Evolutionary conservation across 2,888 invertebrate genomes (phyloP), one percentile per base, ranked within the genome.

Genomic region (Drosophila melanosoma): DNA sequence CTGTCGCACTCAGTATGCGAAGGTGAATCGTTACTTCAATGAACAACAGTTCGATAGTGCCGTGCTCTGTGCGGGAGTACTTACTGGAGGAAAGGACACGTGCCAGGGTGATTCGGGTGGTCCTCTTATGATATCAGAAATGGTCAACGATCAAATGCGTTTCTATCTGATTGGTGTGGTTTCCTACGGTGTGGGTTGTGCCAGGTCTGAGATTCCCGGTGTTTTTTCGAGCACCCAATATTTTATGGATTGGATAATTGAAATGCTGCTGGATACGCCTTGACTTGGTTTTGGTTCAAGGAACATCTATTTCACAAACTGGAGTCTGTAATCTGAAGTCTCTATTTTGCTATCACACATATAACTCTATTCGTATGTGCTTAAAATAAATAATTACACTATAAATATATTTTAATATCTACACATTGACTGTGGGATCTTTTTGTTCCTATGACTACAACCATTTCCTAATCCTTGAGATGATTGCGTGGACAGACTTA

Each of bases 131-230:
- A 77, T 83, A 7, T 85, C 92, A 11, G 91, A 92, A 75, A 90
- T 38, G 20, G 32, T 42, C 36, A 36, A 42, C 17, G 48, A 53
- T 17, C 63, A 79, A 82, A 20, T 65, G 7, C 79, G 83, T 7
- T 92, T 83, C 90, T 94, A 95, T 83, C 93, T 95, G 72, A 94
- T 95, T 53, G 96, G 96, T 1, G 93, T 96, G 1, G 96, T 96
- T 1, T 95, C 96, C 0, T 96, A 95, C 88, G 96, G 95, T 3
- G 94, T 94, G 78, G 94, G 94, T 51, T 96, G 95, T 90, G 95
- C 95, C 0, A 94, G 95, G 79, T 93, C 94, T 3, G 94, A 94
- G 7, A 94, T 93, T 74, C 96, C 23, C 0, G 95, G 95, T 2
- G 95, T 96, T 10, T 96, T 96, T 86, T 94, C 95, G 0, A 93